Base-by-base conservation (phyloP, 2,888 invertebrate species). In the Thereva nobilitata region DNA sequence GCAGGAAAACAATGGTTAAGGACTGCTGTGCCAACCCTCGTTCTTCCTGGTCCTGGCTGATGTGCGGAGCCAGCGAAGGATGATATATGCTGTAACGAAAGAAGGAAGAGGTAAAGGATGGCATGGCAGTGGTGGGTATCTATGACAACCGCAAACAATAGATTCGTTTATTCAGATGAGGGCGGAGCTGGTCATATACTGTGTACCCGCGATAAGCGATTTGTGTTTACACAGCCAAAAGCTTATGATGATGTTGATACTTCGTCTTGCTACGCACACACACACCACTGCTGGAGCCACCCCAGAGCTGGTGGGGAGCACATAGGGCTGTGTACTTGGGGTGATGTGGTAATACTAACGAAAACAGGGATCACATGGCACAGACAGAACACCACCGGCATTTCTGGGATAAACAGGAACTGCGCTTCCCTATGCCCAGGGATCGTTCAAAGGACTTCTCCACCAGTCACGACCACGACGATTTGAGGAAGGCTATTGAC, bases 61-160 rank as follows among this genome's bases (percentile, higher is more conserved):
- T 23, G 23, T 23, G 23, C 23, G 23, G 23, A 23, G 23, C 23
- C 23, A 23, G 23, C 23, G 23, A 23, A 23, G 23, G 23, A 23
- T 23, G 23, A 23, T 23, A 23, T 23, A 23, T 23, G 23, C 23
- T 23, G 23, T 23, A 23, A 23, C 23, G 23, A 23, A 23, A 2
- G 23, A 23, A 23, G 23, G 23, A 23, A 23, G 23, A 23, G 23
- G 23, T 23, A 23, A 23, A 23, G 23, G 23, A 23, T 23, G 23
- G 23, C 23, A 3, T 9, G 42, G 35, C 34, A 34, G 50, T 50
- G 50, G 50, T 49, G 61, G 42, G 71, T 73, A 73, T 71, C 72
- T 72, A 73, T 72, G 72, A 72, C 71, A 72, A 71, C 72, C 71
- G 66, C 72, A 72, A 72, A 72, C 72, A 72, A 72, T 73, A 68